Conservation (phyloP, 2,888 invertebrate species). For the Charanyca ferruginea region DNA sequence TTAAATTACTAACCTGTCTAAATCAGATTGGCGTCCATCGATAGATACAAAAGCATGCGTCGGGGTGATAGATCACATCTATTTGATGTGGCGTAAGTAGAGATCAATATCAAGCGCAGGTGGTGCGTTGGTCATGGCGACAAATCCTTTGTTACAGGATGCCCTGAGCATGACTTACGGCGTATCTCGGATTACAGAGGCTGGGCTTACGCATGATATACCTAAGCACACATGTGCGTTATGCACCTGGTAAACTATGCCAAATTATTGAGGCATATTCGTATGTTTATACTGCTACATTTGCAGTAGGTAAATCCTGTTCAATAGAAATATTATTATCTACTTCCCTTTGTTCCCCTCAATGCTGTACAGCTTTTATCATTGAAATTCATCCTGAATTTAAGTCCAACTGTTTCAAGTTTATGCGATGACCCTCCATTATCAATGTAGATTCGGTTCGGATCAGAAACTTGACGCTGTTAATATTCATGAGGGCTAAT, state of each 20-base stretch:
- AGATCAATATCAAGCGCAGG: conserved; percentile 45
- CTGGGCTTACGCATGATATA: conserved; percentile 43
- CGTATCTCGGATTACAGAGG: conserved; percentile 70
- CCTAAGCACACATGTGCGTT: conserved; percentile 14
- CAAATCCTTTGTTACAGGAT: conserved; percentile 73
- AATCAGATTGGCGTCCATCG: conserved; percentile 37
- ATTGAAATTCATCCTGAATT: conserved; percentile 52
- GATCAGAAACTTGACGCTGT: conserved; percentile 70
- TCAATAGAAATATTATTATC: conserved; percentile 41
- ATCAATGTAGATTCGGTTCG: conserved; percentile 69
- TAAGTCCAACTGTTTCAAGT: conserved; percentile 52
- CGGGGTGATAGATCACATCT: conserved; percentile 27
- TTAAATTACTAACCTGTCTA: conserved; percentile 26
- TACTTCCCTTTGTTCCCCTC: conserved; percentile 1
- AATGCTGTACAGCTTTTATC: conserved; percentile 26
- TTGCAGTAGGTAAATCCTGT: neutral
- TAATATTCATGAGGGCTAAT: conserved; percentile 77
- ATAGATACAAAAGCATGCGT: conserved; percentile 38
- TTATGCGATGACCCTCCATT: conserved; percentile 67
- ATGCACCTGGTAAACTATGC: conserved; percentile 30
- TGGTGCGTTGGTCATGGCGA: conserved; percentile 63
- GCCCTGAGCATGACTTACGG: conserved; percentile 71
- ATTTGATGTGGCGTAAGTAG: conserved; percentile 30
- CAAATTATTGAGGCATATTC: conserved; percentile 6
- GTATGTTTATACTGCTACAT: neutral